Evolutionary conservation across 2,797 vertebrate genomes (phyloP).

Genomic region (Eulemur rubriventer): DNA sequence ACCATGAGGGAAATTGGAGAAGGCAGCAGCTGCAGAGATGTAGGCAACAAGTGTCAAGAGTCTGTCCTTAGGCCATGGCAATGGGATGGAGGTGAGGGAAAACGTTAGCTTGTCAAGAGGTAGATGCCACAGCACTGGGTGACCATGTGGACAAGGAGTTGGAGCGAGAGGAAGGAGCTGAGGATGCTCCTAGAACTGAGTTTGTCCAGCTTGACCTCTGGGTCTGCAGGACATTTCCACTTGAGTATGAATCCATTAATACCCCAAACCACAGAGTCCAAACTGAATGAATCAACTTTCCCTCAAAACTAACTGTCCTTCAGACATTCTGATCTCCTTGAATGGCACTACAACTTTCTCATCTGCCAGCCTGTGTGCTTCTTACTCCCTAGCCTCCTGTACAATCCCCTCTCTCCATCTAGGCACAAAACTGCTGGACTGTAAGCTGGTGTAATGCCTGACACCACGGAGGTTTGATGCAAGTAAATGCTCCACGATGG

Average conservation of each 20-base stretch:
- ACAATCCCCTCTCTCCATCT: background rate
- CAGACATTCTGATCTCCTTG: background rate
- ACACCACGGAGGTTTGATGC: no score
- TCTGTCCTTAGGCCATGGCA: accelerated
- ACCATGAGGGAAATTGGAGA: accelerated
- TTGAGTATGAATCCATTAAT: no score
- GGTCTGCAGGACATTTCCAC: background rate
- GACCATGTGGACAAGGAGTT: accelerated
- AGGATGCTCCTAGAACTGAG: background rate
- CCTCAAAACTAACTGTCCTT: background rate
- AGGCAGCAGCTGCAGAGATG: accelerated
- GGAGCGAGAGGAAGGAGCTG: background rate
- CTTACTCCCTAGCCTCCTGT: background rate
- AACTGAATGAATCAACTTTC: background rate
- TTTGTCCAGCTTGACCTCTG: background rate
- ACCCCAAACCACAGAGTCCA: background rate
- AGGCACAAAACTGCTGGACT: background rate
- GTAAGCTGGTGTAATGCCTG: background rate
- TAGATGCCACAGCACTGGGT: background rate
- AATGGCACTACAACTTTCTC: accelerated
- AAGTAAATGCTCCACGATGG: accelerated
- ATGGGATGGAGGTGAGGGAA: accelerated
- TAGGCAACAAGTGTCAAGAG: accelerated
- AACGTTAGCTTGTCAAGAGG: background rate
- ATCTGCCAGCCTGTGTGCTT: background rate